These are phyloP conservation scores for Diaprepes abbreviatus DNA, from an alignment of 2,888 invertebrate genomes.

Conservation along the genomic window DNA sequence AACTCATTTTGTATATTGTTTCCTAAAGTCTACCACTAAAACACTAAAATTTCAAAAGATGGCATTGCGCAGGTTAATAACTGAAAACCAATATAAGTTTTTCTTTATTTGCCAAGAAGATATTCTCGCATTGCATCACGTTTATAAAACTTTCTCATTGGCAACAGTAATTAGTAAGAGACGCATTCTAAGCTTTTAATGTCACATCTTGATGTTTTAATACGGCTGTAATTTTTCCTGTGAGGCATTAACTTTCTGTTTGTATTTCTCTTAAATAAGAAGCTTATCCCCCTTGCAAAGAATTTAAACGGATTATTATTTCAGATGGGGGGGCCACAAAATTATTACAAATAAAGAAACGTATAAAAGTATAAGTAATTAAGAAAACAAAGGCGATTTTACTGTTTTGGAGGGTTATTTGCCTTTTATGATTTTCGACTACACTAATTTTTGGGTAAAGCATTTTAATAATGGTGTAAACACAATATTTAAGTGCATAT, in stretches of 20 bases:
- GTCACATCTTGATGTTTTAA: slow-evolving; percentile 53
- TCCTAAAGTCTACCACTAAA: too few relatives aligned
- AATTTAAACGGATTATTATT: slow-evolving; percentile 54
- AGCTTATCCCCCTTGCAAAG: slow-evolving; percentile 43
- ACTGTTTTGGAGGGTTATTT: slow-evolving; percentile 45
- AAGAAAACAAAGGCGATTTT: slow-evolving; percentile 58
- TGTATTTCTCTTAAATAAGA: slow-evolving; percentile 47
- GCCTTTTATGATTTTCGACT: slow-evolving; percentile 52
- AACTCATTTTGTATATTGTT: too few relatives aligned
- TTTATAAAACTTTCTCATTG: slow-evolving; percentile 33
- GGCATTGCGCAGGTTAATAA: too few relatives aligned
- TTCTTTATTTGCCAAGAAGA: too few relatives aligned
- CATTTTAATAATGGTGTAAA: slow-evolving; percentile 55
- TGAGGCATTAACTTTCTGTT: slow-evolving; percentile 56
- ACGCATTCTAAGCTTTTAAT: slow-evolving; percentile 46
- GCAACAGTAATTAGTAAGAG: slow-evolving; percentile 39
- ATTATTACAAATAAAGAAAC: slow-evolving; percentile 53
- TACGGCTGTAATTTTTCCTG: slow-evolving; percentile 53
- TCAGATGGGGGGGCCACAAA: slow-evolving; percentile 45
- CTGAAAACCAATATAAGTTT: too few relatives aligned
- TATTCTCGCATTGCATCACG: background rate
- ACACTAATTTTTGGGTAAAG: slow-evolving; percentile 55
- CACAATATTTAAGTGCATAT: slow-evolving; percentile 52
- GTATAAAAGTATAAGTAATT: slow-evolving; percentile 59
- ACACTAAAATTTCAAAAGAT: too few relatives aligned